Base-by-base conservation (phyloP, 2,888 invertebrate genomes). In the Lagria hirta region DNA sequence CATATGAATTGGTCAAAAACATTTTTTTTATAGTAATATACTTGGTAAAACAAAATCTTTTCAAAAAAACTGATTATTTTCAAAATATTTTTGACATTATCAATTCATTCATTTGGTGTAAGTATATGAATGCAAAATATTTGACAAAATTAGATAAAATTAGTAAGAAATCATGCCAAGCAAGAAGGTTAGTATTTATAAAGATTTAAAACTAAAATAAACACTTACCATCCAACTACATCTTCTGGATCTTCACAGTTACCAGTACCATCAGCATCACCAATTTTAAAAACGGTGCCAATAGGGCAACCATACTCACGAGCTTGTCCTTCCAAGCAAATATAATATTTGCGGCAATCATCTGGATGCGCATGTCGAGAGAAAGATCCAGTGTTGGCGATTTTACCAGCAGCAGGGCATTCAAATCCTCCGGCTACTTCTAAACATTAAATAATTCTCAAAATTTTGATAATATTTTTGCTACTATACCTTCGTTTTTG, bases 231-330 rank as follows among this genome's bases (percentile, higher is more conserved):
- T 82, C 93, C 94, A 73, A 88, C 89, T 78, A 94, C 94, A 72
- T 92, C 91, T 77, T 92, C 92, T 56, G 94, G 94, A 69, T 93
- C 93, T 74, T 91, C 89, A 74, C 94, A 95, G 79, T 90, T 90
- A 57, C 93, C 92, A 60, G 87, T 85, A 64, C 91, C 93, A 60
- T 93, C 92, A 64, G 84, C 75, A 66, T 89, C 89, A 47, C 92
- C 92, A 73, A 93, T 92, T 74, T 92, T 91, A 85, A 93, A 95
- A 35, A 94, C 94, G 42, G 93, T 93, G 42, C 94, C 94, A 68
- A 95, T 90, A 65, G 93, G 93, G 77, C 94, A 95, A 54, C 94
- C 94, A 73, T 94, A 94, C 73, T 94, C 93, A 57, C 94, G 83
- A 53, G 94, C 89, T 44, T 84, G 85, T 57, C 89, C 88, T 72